These are phyloP conservation scores for Petrocephalus schoutedeni DNA, from an alignment of 2,797 vertebrate genomes.

Conservation along the genomic window DNA sequence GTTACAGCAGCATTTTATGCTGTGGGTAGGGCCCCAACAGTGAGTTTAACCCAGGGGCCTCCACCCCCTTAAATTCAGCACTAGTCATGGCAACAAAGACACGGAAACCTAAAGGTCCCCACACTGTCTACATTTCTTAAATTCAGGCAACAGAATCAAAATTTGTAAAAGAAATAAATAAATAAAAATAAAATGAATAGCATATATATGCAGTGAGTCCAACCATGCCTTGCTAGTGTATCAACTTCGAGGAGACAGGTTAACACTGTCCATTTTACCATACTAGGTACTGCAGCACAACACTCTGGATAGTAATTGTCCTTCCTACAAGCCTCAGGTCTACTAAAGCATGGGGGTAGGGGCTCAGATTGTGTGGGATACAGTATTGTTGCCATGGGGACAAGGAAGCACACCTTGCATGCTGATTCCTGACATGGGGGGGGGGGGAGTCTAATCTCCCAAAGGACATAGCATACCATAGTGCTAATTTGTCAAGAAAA, in stretches of 20 bases:
- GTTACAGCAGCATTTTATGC: not conserved
- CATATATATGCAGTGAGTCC: slow-evolving; percentile 66
- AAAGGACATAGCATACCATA: slow-evolving; percentile 34
- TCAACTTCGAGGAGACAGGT: slow-evolving; percentile 56
- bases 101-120: slow-evolving; percentile 30
- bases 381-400: slow-evolving; percentile 50
- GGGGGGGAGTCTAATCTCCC: slow-evolving; percentile 45
- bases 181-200: slow-evolving; percentile 50
- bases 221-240: slow-evolving; percentile 61
- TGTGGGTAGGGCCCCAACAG: not conserved
- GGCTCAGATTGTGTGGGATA: slow-evolving; percentile 55
- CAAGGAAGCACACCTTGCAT: slow-evolving; percentile 38
- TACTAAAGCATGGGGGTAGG: slow-evolving; percentile 45
- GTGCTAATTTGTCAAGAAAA: slow-evolving; percentile 44
- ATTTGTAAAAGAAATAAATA: not conserved
- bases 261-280: slow-evolving; percentile 59
- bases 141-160: not conserved
- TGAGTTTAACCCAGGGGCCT: not conserved
- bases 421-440: slow-evolving; percentile 40
- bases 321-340: slow-evolving; percentile 52
- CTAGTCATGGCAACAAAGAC: not conserved
- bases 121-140: not conserved
- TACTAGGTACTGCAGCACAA: slow-evolving; percentile 63
- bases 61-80: not conserved
- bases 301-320: slow-evolving; percentile 62